Evolutionary conservation across 2,797 vertebrate genomes (phyloP), one percentile per base, ranked within the genome.

Genomic region (Pachyuromys duprasi): DNA sequence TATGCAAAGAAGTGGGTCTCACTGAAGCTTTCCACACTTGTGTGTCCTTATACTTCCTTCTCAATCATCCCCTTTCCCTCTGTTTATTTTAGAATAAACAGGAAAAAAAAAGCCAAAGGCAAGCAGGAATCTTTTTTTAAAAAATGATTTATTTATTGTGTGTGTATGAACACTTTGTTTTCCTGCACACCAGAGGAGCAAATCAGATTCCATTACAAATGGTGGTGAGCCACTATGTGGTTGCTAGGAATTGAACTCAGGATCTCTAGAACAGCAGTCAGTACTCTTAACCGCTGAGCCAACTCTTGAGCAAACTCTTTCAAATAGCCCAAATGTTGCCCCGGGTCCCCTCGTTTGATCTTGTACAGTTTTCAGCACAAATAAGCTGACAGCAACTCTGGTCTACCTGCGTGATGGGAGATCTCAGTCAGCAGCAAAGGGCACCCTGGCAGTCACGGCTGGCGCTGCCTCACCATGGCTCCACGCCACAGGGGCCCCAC

Each of bases 331-430:
- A 28, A 49, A 49, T 36, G 11, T 70, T 45, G 36, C 7, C 72
- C 2, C 0, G 5, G 4, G 39, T 76, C 24, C 28, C 24, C 28
- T 42, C 57, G 15, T 63, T 86, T n/a, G 82, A 53, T 93, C 69
- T 89, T 86, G 53, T 49, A 79, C 45, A 94, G 63, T 12, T 45
- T n/a, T 53, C 90, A 87, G 36, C 65, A 91, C 93, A 69, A 3
- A 3, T 22, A 74, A 70, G 8, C 33, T 65, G 49, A 45, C 49
- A 89, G 45, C 3, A 83, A 55, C 76, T 33, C 26, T 26, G 36
- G 3, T 33, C n/a, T 57, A 72, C 13, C 2, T 65, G 0, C 3
- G 3, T n/a, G 3, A 45, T 15, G 18, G 9, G 7, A 1, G 0
- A 5, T n/a, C 33, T 90, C 45, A 6, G 5, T 39, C 20, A 1